Evolutionary conservation across 2,888 invertebrate species (phyloP).

Genomic region (Cheiracanthium punctorium): DNA sequence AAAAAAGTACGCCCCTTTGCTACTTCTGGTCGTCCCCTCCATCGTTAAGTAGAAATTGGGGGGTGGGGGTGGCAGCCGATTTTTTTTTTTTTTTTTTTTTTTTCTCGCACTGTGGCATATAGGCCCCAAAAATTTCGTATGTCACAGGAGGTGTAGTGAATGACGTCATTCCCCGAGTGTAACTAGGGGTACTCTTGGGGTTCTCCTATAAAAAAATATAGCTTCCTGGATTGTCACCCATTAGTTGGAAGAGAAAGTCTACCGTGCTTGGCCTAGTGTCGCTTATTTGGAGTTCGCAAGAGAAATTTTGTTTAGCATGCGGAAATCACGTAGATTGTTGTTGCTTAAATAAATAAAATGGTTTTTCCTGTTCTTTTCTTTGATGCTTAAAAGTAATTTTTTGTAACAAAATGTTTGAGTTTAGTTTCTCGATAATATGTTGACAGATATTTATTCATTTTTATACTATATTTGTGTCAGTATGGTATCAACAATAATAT

Average conservation of each 20-base stretch:
- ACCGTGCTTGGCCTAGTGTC: background rate
- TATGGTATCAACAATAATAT: too few relatives aligned
- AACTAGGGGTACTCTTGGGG: slow-evolving; percentile 38
- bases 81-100: slow-evolving; percentile 21
- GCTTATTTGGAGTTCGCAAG: background rate
- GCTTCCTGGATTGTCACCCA: slow-evolving; percentile 50
- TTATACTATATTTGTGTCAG: too few relatives aligned
- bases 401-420: too few relatives aligned
- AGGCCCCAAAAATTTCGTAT: slow-evolving; percentile 26
- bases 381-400: too few relatives aligned
- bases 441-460: too few relatives aligned
- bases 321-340: too few relatives aligned
- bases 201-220: slow-evolving; percentile 47
- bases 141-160: slow-evolving; percentile 61
- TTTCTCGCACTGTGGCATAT: background rate
- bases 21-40: slow-evolving; percentile 23
- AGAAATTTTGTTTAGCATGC: too few relatives aligned
- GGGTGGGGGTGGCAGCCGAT: slow-evolving; percentile 26
- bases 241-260: background rate
- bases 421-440: too few relatives aligned
- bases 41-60: slow-evolving; percentile 31
- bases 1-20: slow-evolving; percentile 1
- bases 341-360: too few relatives aligned
- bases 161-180: slow-evolving; percentile 60
- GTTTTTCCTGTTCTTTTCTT: too few relatives aligned